phyloP scores from a whole-genome alignment of 2,888 invertebrate species.

The Pilophorus perplexus region DNA sequence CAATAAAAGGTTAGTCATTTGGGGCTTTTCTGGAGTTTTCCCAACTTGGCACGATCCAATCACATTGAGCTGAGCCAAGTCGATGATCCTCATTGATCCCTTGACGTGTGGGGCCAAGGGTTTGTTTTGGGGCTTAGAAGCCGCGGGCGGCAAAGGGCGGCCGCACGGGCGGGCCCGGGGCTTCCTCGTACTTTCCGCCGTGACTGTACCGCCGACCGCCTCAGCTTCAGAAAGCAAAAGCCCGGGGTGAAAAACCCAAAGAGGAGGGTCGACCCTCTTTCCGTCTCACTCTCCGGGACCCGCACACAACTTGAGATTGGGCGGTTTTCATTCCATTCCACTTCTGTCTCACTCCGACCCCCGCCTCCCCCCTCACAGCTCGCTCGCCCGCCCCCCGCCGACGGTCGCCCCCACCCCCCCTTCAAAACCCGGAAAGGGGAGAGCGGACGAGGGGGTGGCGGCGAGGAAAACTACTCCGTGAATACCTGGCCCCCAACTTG shows the following conservation, averaged over 20 bases:
- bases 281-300: no score
- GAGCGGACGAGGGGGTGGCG: neutral
- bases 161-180: neutral
- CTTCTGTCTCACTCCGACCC: slow-evolving; percentile 8
- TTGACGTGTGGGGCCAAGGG: no score
- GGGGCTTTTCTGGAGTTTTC: no score
- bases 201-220: slow-evolving; percentile 13
- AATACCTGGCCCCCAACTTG: slow-evolving; percentile 19
- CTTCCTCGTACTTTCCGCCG: neutral
- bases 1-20: no score
- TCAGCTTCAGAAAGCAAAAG: slow-evolving; percentile 20
- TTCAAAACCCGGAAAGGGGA: neutral
- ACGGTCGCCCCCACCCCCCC: neutral
- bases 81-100: no score
- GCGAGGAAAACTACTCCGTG: slow-evolving; percentile 29
- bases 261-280: slow-evolving; percentile 13
- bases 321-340: slow-evolving; percentile 36
- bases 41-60: no score
- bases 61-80: no score
- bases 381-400: neutral
- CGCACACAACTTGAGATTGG: slow-evolving; percentile 22
- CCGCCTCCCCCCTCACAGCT: neutral
- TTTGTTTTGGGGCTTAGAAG: no score
- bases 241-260: slow-evolving; percentile 13
- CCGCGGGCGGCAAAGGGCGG: neutral